phyloP scores from a whole-genome alignment of 37 sponge, comb jelly and placozoan genomes.

The Sycon ciliatum region DNA sequence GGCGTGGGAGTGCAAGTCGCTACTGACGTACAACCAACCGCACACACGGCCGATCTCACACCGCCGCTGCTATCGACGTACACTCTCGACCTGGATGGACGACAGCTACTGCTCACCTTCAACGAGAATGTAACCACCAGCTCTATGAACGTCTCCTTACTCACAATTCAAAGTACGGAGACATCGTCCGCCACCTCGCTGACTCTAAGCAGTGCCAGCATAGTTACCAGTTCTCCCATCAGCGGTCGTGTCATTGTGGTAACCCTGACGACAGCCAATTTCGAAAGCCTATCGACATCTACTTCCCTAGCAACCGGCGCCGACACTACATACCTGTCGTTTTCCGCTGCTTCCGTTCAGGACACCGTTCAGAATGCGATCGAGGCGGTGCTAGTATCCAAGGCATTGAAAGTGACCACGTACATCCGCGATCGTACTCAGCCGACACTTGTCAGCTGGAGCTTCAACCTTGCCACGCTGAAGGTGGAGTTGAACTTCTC shows the following conservation, averaged over 20 bases:
- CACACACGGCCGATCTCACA: constrained; percentile 43
- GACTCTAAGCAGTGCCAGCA: no score
- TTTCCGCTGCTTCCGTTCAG: constrained; percentile 30
- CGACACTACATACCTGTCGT: constrained; percentile 34
- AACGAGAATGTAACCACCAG: constrained; percentile 64
- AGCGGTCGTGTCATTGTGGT: no score
- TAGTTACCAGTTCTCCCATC: no score
- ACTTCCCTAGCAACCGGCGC: constrained; percentile 46
- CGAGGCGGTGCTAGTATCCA: background rate
- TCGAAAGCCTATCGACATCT: no score
- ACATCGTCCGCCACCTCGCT: no score
- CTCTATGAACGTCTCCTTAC: constrained; percentile 30
- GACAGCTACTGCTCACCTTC: constrained; percentile 41
- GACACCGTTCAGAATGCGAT: constrained; percentile 64
- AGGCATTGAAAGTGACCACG: background rate
- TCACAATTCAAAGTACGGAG: no score
- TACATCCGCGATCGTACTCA: background rate
- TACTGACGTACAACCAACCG: constrained; percentile 25
- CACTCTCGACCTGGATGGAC: constrained; percentile 58
- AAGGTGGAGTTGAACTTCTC: background rate
- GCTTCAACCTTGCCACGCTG: background rate
- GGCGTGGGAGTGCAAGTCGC: constrained; percentile 36
- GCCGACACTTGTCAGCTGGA: background rate
- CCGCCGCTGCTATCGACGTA: constrained; percentile 40
- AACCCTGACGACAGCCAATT: no score